Evolutionary conservation across 2,797 vertebrate genomes (phyloP).

Genomic region (Phrynocephalus guinanensis): DNA sequence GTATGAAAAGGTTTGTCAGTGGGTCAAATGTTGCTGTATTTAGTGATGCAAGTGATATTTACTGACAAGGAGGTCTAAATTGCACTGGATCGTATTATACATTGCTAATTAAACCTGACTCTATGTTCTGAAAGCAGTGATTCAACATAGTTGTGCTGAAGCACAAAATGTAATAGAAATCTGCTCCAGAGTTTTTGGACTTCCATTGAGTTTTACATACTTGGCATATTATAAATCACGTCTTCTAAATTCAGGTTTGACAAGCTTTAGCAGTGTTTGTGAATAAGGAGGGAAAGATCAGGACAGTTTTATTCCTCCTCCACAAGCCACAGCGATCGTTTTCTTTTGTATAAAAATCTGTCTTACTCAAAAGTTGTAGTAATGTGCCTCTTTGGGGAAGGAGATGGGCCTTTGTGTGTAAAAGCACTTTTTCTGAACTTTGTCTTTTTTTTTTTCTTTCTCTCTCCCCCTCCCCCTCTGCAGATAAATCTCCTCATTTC

Average conservation of each 20-base stretch:
- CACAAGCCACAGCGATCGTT: constrained; percentile 30
- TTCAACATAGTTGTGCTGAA: constrained; percentile 37
- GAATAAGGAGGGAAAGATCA: not conserved
- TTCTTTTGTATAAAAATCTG: constrained; percentile 40
- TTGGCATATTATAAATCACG: constrained; percentile 41
- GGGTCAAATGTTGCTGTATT: constrained; percentile 38
- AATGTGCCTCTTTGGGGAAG: constrained; percentile 28
- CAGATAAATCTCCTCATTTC: constrained; percentile 99
- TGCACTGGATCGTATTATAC: constrained; percentile 12
- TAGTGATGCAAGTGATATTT: constrained; percentile 27
- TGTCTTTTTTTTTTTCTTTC: constrained; percentile 30
- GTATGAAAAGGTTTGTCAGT: constrained; percentile 43
- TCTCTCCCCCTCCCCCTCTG: constrained; percentile 31
- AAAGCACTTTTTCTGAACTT: constrained; percentile 44
- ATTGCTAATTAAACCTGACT: constrained; percentile 21
- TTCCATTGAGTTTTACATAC: constrained; percentile 37
- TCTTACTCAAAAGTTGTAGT: constrained; percentile 33
- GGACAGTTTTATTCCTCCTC: not conserved
- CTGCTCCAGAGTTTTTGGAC: constrained; percentile 36
- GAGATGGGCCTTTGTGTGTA: not conserved
- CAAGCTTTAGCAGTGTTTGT: constrained; percentile 1
- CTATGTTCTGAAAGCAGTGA: constrained; percentile 20
- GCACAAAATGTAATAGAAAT: constrained; percentile 24
- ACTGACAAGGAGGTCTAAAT: constrained; percentile 29
- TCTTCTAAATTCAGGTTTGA: constrained; percentile 25